phyloP scores from a whole-genome alignment of 2,113 vertebrate species.

The Tetrao urogallus region DNA sequence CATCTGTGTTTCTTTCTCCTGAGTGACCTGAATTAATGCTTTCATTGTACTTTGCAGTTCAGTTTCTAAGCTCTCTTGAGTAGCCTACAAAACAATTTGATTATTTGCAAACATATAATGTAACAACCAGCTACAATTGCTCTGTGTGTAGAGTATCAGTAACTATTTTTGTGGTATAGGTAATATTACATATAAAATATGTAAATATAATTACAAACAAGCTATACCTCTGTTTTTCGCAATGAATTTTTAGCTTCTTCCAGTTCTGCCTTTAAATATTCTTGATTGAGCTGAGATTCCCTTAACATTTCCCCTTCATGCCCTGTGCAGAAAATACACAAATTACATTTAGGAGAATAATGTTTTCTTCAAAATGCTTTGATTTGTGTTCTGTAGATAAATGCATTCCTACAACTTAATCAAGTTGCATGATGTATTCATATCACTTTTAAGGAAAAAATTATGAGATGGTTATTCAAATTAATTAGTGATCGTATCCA shows the following conservation, averaged over 20 bases:
- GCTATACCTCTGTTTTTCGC: conserved; percentile 81
- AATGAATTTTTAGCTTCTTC: conserved; percentile 76
- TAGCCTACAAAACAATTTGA: conserved; percentile 70
- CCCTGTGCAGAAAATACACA: conserved; percentile 69
- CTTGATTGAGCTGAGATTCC: conserved; percentile 75
- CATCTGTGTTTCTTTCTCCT: conserved; percentile 80
- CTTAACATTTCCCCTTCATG: conserved; percentile 79
- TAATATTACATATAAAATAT: too few species aligned
- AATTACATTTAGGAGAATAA: not conserved
- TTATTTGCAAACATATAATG: not conserved
- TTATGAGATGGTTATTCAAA: not conserved
- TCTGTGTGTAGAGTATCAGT: not conserved
- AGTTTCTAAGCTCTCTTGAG: conserved; percentile 71
- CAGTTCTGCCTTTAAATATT: conserved; percentile 80
- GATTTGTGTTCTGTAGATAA: not conserved
- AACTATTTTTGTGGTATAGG: not conserved
- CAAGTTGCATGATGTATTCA: not conserved
- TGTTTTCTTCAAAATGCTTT: not conserved
- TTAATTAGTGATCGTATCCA: not conserved
- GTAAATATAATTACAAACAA: not conserved
- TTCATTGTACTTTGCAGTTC: conserved; percentile 77
- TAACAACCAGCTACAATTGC: not conserved
- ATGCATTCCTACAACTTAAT: not conserved
- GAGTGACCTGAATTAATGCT: conserved; percentile 75
- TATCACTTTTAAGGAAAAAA: not conserved